Evolutionary conservation across 2,797 vertebrate species (phyloP).

Genomic region (Hylomyscus alleni): DNA sequence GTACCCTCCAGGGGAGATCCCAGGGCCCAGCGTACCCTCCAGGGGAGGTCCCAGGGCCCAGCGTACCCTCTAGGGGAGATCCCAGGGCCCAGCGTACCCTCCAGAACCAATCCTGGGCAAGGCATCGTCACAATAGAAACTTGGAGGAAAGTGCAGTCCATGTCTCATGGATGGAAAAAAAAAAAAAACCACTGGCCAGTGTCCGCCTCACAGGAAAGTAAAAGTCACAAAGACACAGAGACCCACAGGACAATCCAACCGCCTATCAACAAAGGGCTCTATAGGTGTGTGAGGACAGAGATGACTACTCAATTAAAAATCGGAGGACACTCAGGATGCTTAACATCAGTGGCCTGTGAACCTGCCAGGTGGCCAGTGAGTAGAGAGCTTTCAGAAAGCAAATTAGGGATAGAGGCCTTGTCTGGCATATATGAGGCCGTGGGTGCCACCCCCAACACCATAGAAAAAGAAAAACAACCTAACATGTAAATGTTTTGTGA

Average conservation of each 20-base stretch:
- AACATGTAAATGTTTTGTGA: background rate
- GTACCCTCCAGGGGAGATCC: no score
- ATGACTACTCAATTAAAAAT: background rate
- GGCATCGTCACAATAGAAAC: no score
- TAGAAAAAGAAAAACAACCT: background rate
- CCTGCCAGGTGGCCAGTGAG: no score
- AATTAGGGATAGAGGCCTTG: background rate
- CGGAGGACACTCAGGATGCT: background rate
- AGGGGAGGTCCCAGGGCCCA: no score
- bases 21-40: no score
- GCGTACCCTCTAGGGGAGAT: no score
- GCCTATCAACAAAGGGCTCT: background rate
- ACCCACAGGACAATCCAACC: background rate
- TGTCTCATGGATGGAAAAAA: background rate
- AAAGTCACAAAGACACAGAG: background rate
- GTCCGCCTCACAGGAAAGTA: background rate
- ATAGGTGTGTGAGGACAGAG: background rate
- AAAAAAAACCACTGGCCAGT: background rate
- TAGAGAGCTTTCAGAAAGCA: background rate
- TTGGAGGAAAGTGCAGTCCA: no score
- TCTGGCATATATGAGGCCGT: background rate
- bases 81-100: background rate
- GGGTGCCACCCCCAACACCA: background rate
- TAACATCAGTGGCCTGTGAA: background rate
- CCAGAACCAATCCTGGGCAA: background rate